Conservation (phyloP, 1,140 invertebrate genomes). For the Choristoneura fumiferana region DNA sequence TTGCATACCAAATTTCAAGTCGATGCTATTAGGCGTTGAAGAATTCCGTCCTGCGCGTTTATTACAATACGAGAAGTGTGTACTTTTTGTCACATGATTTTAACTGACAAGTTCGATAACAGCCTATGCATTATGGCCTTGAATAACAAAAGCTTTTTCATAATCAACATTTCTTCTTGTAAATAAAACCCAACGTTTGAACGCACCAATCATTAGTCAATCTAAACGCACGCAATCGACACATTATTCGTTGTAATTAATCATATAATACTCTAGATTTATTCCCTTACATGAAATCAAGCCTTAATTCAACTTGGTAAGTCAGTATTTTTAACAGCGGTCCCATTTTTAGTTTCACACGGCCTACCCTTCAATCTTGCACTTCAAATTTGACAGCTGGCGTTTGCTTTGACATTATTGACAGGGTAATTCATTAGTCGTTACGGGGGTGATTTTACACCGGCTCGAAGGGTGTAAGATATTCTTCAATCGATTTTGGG, state of each 20-base stretch:
- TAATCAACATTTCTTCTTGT: not conserved
- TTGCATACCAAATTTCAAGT: too few relatives aligned
- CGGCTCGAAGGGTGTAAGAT: conserved; percentile 12
- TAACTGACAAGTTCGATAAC: too few relatives aligned
- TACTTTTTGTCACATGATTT: too few relatives aligned
- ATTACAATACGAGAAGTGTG: too few relatives aligned
- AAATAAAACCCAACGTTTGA: conserved; percentile 10
- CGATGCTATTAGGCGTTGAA: too few relatives aligned
- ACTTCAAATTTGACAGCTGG: conserved; percentile 60
- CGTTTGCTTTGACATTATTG: conserved; percentile 64
- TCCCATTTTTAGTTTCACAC: conserved; percentile 29
- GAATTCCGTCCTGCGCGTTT: too few relatives aligned
- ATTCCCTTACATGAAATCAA: conserved; percentile 29
- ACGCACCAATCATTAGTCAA: conserved; percentile 5
- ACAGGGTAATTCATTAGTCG: conserved; percentile 57
- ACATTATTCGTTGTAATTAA: conserved; percentile 60
- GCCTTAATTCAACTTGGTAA: conserved; percentile 23
- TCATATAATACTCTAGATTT: conserved; percentile 47
- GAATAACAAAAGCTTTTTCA: too few relatives aligned
- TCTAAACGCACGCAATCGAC: conserved; percentile 50
- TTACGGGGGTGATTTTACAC: conserved; percentile 21
- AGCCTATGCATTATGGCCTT: too few relatives aligned
- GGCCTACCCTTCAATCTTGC: conserved; percentile 48
- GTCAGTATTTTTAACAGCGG: conserved; percentile 24
- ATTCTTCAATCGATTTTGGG: conserved; percentile 9